Base-by-base conservation (phyloP, 2,113 vertebrate genomes). In the Brachirus orientalis region DNA sequence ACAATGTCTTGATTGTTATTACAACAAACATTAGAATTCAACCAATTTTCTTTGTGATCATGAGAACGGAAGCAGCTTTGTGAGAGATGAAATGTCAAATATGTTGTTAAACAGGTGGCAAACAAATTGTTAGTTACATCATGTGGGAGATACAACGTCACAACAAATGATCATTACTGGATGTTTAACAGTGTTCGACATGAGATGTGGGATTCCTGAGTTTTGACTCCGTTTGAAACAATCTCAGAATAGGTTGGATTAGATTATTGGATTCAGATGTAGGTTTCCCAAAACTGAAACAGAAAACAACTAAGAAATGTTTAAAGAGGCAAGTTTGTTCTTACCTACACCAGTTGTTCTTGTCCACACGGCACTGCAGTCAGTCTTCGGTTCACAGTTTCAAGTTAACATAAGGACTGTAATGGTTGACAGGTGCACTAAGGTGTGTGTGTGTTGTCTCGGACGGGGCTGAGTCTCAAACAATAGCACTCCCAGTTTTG, bases 81-180 rank as follows among this genome's bases (percentile, higher is more conserved):
- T 48, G 1, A 66, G 52, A 33, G 13, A 52, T 35, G 8, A 20
- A 9, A 37, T 63, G 19, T 11, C 1, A 85, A 69, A 55, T 71
- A 92, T 91, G 89, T 55, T 17, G 84, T 56, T 84, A 65, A 88
- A 91, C 92, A 64, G 83, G 91, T 84, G 79, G n/a, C 38, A 54
- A 48, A 59, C 33, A 46, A 67, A 79, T 33, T 17, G 9, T 72
- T 60, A 41, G 11, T 60, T 62, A 44, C 18, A 3, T 76, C 46
- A 66, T 4, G n/a, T n/a, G n/a, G 13, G 14, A 69, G 19, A 19
- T 33, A 18, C 0, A 8, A 48, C 8, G 33, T 14, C 57, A 67
- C 28, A 20, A n/a, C 56, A 65, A 55, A 10, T 20, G 43, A 4
- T 11, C 46, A 36, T 9, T 28, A 44, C 33, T 41, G 14, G 48